Base-by-base conservation (phyloP, 2,113 vertebrate genomes). In the Lycaon pictus region DNA sequence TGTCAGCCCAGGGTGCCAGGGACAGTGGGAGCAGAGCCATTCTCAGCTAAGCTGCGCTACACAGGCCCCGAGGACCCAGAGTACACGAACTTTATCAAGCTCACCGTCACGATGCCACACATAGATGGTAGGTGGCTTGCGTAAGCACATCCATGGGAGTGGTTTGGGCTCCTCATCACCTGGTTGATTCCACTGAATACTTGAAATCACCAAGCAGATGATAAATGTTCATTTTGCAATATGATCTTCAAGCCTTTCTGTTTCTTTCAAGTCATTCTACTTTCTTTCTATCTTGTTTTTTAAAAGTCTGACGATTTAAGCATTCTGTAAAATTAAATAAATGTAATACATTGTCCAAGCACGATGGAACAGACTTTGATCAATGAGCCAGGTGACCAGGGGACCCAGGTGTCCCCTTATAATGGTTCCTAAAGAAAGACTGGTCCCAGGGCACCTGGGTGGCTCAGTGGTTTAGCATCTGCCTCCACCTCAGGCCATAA, bases 51-150 rank as follows among this genome's bases (percentile, higher is more conserved):
- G 94, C 96, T 99, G 56, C 99, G 99, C 95, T 99, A 99, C 98
- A 99, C 99, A 0, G 99, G 99, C 83, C 97, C 99, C 0, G 99
- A 99, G 71, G 99, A 99, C 98, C 98, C 98, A 0, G 98, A 99
- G 93, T 99, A 99, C 93, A 87, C 99, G 87, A 99, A 99, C 98
- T 99, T 99, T 80, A 99, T 99, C 98, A 99, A 99, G 98, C 98
- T 99, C 94, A 99, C 99, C 0, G 99, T 99, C 98, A 99, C 99
- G 60, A 99, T 99, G 99, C 99, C 99, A 51, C 99, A 99, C 97
- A 99, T 99, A 56, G 99, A 99, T 35, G 99, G 99, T 99, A 98
- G 97, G 99, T 95, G 88, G 82, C 81, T 19, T 69, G 56, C n/a
- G 37, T 55, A 67, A 89, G 55, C 77, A 43, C 65, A 53, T 53